Base-by-base conservation (phyloP, 2,797 vertebrate genomes). In the Darevskia nairensis region DNA sequence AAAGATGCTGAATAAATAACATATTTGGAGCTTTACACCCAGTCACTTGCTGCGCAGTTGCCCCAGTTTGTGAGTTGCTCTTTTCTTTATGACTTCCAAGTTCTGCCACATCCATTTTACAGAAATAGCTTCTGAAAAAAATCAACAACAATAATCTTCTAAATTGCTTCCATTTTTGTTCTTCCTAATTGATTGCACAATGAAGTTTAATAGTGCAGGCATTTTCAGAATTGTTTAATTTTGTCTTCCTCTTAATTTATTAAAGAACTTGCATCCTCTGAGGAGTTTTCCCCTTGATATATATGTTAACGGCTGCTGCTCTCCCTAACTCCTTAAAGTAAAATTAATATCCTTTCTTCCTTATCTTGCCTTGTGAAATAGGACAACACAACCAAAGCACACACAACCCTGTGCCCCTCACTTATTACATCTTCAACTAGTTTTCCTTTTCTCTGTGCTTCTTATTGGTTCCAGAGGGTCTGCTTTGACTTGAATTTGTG, bases 231-330 rank as follows among this genome's bases (percentile, higher is more conserved):
- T 84, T 29, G 61, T 87, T 86, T 77, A 82, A 71, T 76, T 71
- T 68, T 82, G 44, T 69, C 44, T 13, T 59, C 25, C 66, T 84
- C 3, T 91, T 88, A 41, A 88, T 88, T 78, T 89, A 92, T 84
- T 82, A 44, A 74, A 89, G 86, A 15, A 7, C n/a, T 55, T 84
- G 35, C 6, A 71, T 92, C 89, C 64, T 80, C 50, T 68, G 76
- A 84, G 71, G 44, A 77, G 77, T 86, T 91, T 87, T 21, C 3
- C 87, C 11, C 7, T 82, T 17, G 69, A 80, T 80, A 64, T 32
- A 69, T 77, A 82, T 91, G 8, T 44, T 82, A 92, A 87, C 90
- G 35, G 25, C 9, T 23, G 27, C 80, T 59, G 23, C 25, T 85
- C 10, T 72, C 39, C 50, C 46, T 32, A 69, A 75, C 84, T 66